phyloP scores from a whole-genome alignment of 2,888 invertebrate species.

The Scaptomyza cyrtandrae region DNA sequence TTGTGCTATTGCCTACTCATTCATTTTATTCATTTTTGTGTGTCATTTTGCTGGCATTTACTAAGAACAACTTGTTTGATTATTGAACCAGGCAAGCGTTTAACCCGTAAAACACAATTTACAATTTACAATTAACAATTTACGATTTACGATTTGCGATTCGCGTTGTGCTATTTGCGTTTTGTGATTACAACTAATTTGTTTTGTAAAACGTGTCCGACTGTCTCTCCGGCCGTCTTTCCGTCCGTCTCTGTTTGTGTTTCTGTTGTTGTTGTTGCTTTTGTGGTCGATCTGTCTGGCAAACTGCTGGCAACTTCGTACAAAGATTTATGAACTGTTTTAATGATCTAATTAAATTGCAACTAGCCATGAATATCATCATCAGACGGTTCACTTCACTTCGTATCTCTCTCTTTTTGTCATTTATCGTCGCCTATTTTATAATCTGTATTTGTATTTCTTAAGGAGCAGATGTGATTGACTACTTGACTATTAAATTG shows the following conservation, averaged over 20 bases:
- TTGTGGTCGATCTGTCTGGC: constrained; percentile 19
- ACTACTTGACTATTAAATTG: constrained; percentile 46
- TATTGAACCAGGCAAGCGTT: constrained; percentile 71
- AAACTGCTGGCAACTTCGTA: constrained; percentile 38
- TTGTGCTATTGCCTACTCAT: constrained; percentile 34
- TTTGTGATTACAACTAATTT: constrained; percentile 71
- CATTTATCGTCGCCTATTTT: constrained; percentile 17
- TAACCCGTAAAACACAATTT: constrained; percentile 53
- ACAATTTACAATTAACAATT: constrained; percentile 30
- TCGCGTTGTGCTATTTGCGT: constrained; percentile 46
- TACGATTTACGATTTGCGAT: constrained; percentile 35
- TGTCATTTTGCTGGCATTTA: constrained; percentile 52
- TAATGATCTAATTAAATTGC: constrained; percentile 82
- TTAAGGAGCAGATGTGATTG: neutral
- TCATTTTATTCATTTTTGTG: constrained; percentile 38
- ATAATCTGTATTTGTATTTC: neutral
- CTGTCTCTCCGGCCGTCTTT: constrained; percentile 2
- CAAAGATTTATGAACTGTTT: constrained; percentile 81
- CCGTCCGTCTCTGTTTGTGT: neutral
- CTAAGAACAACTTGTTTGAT: constrained; percentile 78
- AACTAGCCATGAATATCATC: constrained; percentile 78
- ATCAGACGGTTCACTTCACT: constrained; percentile 56
- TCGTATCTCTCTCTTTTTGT: constrained; percentile 18
- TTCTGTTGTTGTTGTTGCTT: constrained; percentile 14
- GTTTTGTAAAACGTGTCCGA: constrained; percentile 67